Percentiles rank a stretch among this genome's conserved stretches.
phyloP scores from a whole-genome alignment of 2,797 vertebrate species.

The Podargus strigoides region DNA sequence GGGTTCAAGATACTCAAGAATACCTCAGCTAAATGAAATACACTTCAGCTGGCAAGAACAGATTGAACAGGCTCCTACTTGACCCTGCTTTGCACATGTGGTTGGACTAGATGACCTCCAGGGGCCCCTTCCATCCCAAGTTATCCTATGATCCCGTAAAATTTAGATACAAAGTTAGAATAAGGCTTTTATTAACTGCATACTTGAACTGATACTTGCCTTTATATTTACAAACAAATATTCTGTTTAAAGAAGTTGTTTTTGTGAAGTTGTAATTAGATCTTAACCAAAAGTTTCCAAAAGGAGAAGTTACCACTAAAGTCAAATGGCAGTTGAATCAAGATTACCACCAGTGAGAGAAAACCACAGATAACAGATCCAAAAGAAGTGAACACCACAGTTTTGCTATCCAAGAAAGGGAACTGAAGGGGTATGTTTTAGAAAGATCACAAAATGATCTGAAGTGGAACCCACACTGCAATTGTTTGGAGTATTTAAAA shows the following conservation, averaged over 20 bases:
- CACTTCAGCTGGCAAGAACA: not conserved
- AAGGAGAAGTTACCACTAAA: not conserved
- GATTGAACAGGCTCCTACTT: not conserved
- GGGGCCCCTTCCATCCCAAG: not conserved
- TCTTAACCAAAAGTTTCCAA: not conserved
- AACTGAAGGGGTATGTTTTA: not conserved
- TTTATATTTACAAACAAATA: not conserved
- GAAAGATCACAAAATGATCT: not conserved
- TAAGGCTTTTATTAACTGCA: not conserved
- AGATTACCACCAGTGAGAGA: not conserved
- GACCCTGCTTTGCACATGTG: not conserved
- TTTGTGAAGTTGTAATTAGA: not conserved
- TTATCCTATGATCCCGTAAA: not conserved
- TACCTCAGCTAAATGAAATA: not conserved
- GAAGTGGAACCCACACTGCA: not conserved
- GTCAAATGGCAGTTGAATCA: not conserved
- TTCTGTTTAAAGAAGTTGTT: not conserved
- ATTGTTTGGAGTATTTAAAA: not conserved
- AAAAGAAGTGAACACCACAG: not conserved
- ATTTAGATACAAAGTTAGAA: not conserved
- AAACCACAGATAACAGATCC: not conserved
- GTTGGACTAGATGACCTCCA: not conserved
- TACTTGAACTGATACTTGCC: not conserved
- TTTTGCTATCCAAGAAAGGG: not conserved
- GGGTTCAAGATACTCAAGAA: not conserved